Evolutionary conservation across 2,888 invertebrate genomes (phyloP), one percentile per base, ranked within the genome.

Genomic region (Beris chalybata): DNA sequence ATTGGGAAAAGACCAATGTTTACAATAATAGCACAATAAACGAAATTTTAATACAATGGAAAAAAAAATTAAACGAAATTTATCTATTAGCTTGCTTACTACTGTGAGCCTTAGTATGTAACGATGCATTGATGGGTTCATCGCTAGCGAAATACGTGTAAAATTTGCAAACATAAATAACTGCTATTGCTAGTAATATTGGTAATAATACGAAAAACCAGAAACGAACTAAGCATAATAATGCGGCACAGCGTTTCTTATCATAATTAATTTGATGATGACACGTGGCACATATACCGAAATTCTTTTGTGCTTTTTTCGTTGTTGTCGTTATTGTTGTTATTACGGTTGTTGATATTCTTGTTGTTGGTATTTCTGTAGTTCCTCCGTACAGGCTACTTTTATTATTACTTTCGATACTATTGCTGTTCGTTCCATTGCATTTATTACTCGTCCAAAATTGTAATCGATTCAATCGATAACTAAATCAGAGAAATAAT

Each of bases 401-500:
- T 11, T 56, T 57, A 56, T 54, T 61, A 30, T 43, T 43, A 44
- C 53, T 66, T 15, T 56, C 66, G 48, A 56, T 32, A 11, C 31
- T 57, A 52, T 63, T 65, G 38, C 48, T 65, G 30, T 54, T 56
- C 15, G 32, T 45, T 13, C 43, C 44, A 30, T 44, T 50, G 44
- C 63, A 57, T 22, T 31, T 13, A 29, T 66, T 66, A 48, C 45
- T 70, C 63, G 65, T 68, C 70, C 68, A 68, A 68, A 68, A 64
- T 67, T 65, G 61, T 44, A 64, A 67, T 65, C 64, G 67, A 64
- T 56, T 64, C 59, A 70, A 67, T 70, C 68, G 76, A 75, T 76
- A 81, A 81, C 81, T 79, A 81, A 81, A 81, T 81, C 81, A 81
- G 80, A 81, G 81, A 81, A 81, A 81, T 79, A 81, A 81, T 79